These are phyloP conservation scores for Tinamus major DNA, from an alignment of 2,797 vertebrate species.

Conservation along the genomic window DNA sequence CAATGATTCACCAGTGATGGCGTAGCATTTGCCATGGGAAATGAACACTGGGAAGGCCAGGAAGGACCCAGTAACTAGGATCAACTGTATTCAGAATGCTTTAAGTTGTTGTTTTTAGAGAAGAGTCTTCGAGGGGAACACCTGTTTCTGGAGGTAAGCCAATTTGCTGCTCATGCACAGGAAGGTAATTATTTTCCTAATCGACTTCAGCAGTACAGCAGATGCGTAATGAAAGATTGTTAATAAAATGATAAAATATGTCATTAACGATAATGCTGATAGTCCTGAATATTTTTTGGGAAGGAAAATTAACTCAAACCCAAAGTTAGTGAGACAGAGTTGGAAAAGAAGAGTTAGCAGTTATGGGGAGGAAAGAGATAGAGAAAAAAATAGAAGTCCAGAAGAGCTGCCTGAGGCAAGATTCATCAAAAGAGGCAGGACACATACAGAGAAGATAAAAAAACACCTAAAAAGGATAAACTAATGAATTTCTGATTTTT, in stretches of 20 bases:
- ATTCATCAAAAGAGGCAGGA: not conserved
- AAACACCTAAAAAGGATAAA: not conserved
- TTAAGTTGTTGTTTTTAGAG: not conserved
- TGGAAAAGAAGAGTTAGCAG: not conserved
- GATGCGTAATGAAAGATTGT: not conserved
- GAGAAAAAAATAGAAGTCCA: not conserved
- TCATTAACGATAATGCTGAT: not conserved
- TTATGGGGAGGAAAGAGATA: not conserved
- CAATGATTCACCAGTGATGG: not conserved
- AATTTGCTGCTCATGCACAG: not conserved
- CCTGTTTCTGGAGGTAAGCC: conserved; percentile 14
- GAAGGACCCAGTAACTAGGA: not conserved
- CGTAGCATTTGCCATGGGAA: not conserved
- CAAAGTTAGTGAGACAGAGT: not conserved
- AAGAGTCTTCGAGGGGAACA: conserved; percentile 5
- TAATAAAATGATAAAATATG: conserved; percentile 20
- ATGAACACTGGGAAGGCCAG: not conserved
- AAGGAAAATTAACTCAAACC: not conserved
- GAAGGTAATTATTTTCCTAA: conserved; percentile 47
- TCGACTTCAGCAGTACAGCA: conserved; percentile 9
- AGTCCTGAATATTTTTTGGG: not conserved
- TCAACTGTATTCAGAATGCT: not conserved
- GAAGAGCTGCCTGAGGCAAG: not conserved
- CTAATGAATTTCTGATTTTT: not conserved
- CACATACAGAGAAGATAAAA: not conserved